Percentiles rank a stretch among this genome's conserved stretches.
These are phyloP conservation scores for Himantopus leucocephalus DNA, from an alignment of 2,113 vertebrate species.

Conservation along the genomic window DNA sequence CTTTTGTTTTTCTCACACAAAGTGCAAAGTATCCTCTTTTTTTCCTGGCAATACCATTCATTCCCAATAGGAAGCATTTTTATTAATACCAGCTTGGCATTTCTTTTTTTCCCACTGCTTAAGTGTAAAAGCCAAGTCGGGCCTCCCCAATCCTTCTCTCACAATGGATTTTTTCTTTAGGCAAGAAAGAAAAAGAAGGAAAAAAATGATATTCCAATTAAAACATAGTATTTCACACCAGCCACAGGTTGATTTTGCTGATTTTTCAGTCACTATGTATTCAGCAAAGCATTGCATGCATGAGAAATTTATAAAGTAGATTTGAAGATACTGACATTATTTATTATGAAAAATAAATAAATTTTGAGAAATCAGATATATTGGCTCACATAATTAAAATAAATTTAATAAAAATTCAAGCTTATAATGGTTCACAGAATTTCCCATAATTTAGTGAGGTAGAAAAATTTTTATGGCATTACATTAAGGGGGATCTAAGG, in stretches of 20 bases:
- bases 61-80: constrained; percentile 66
- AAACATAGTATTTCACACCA: neutral
- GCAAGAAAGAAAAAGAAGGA: neutral
- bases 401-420: neutral
- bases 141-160: neutral
- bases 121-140: neutral
- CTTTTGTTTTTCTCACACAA: constrained; percentile 48
- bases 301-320: neutral
- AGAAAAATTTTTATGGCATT: neutral
- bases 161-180: neutral
- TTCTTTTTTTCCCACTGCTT: constrained; percentile 45
- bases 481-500: neutral
- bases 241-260: constrained; percentile 14
- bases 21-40: constrained; percentile 32
- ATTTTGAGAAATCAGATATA: neutral
- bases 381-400: neutral
- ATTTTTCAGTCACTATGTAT: neutral
- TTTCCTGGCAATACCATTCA: constrained; percentile 51
- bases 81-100: constrained; percentile 67
- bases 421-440: neutral
- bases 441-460: neutral
- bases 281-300: neutral
- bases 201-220: neutral
- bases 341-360: neutral
- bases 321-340: neutral